Conservation (phyloP, 2,888 invertebrate species). For the Vandiemenella viatica region DNA sequence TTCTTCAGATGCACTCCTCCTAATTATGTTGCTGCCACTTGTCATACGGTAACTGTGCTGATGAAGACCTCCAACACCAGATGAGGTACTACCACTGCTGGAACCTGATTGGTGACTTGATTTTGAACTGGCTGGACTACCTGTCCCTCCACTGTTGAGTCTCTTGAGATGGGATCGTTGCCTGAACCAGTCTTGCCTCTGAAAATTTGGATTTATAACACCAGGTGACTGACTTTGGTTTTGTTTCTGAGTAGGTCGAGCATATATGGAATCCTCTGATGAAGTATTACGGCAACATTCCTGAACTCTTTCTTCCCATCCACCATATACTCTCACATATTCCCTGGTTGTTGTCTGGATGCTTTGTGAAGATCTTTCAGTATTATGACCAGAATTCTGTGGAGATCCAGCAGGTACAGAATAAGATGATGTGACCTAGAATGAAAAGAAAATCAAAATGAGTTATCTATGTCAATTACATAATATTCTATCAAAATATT, state of each 20-base stretch:
- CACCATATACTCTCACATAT: conserved; percentile 46
- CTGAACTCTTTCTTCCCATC: conserved; percentile 39
- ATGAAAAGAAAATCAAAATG: neutral
- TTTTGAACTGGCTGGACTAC: conserved; percentile 10
- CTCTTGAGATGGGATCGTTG: conserved; percentile 26
- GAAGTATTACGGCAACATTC: conserved; percentile 17
- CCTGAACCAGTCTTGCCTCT: conserved; percentile 35
- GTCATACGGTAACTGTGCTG: conserved; percentile 6
- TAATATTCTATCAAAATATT: neutral
- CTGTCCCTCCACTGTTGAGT: conserved; percentile 15
- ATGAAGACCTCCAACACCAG: conserved; percentile 14
- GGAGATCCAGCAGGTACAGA: conserved; percentile 35
- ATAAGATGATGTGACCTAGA: conserved; percentile 21
- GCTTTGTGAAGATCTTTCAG: neutral
- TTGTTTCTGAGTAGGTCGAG: conserved; percentile 8
- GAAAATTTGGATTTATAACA: conserved; percentile 28
- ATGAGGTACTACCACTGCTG: conserved; percentile 12
- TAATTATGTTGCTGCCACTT: conserved; percentile 15
- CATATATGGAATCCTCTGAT: conserved; percentile 18
- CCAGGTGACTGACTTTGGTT: conserved; percentile 11
- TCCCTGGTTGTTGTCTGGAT: conserved; percentile 31
- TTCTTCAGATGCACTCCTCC: conserved; percentile 30
- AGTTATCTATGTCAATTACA: neutral
- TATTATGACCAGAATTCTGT: conserved; percentile 16
- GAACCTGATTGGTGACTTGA: conserved; percentile 12